A percentile compares a stretch with the other conserved stretches of the same genome.
phyloP scores from a whole-genome alignment of 1,140 invertebrate species.

The Neuroterus valhalla region DNA sequence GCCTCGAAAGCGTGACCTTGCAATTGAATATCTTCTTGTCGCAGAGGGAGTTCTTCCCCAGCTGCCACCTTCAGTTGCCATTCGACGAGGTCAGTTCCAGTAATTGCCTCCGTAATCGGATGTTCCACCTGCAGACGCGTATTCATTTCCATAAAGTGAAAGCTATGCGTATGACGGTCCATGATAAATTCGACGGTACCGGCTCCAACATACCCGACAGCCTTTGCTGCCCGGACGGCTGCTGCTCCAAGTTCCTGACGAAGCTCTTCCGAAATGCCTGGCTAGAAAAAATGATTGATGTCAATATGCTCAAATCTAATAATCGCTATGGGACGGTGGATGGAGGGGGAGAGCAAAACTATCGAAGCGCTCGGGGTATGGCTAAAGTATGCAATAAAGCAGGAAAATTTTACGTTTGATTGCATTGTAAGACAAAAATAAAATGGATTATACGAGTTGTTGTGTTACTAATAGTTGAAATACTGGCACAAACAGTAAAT shows the following conservation, averaged over 20 bases:
- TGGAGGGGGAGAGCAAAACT: too few relatives aligned
- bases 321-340: too few relatives aligned
- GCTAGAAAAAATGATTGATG: constrained; percentile 77
- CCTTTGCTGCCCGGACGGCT: constrained; percentile 92
- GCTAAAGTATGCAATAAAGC: too few relatives aligned
- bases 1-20: constrained; percentile 93
- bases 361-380: too few relatives aligned
- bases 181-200: constrained; percentile 97
- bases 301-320: too few relatives aligned
- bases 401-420: too few relatives aligned
- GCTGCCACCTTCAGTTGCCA: constrained; percentile 94
- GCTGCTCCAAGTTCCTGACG: constrained; percentile 88
- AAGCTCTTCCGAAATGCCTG: constrained; percentile 86
- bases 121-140: constrained; percentile 96
- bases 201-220: constrained; percentile 96
- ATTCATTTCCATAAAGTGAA: constrained; percentile 99
- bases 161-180: constrained; percentile 87
- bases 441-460: too few relatives aligned
- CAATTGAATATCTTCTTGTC: constrained; percentile 86
- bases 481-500: too few relatives aligned
- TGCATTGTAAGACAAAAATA: too few relatives aligned
- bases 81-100: constrained; percentile 94
- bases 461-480: too few relatives aligned
- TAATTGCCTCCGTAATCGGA: constrained; percentile 98
- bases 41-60: constrained; percentile 88